Base-by-base conservation (phyloP, 2,113 vertebrate species). In the Gymnogyps californianus region DNA sequence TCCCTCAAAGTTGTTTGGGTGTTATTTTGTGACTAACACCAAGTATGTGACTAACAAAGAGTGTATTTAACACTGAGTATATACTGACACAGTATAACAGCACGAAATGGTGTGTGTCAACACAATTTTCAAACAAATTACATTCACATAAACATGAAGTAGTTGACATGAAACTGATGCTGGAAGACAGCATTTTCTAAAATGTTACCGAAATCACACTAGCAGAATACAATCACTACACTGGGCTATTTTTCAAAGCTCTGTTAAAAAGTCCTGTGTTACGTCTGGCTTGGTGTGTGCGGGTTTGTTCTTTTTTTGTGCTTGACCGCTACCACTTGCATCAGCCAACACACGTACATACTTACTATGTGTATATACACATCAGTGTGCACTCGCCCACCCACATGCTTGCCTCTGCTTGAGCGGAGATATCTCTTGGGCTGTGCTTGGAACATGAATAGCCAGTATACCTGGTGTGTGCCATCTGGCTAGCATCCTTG, bases 201-300 rank as follows among this genome's bases (percentile, higher is more conserved):
- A n/a, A 40, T 29, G 25, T 55, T 71, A 46, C 55, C 4, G 15
- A 36, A 47, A 66, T 66, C 38, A 16, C 19, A n/a, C 0, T 28
- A 54, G 6, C 2, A 9, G 66, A 74, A 67, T 24, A 6, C 11
- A 1, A 13, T 58, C 8, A 16, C 31, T 57, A 36, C 28, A 13
- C 0, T 19, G 31, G 28, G 59, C 31, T 40, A 5, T 14, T 74
- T 91, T 57, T 40, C 72, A 69, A 34, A 52, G 36, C 14, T 24
- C 47, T 67, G 2, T 55, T 84, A 28, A 32, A 24, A 91, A 44
- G 21, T 32, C 34, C 36, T 28, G 5, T 28, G 10, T 25, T 49
- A n/a, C 13, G 14, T 87, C 22, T 67, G 65, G 12, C 25, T 58
- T 52, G 18, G 24, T 15, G 12, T 34, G 21, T 1, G 0, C 0